Evolutionary conservation across 2,888 invertebrate species (phyloP).

Genomic region (Hymenopus coronatus): DNA sequence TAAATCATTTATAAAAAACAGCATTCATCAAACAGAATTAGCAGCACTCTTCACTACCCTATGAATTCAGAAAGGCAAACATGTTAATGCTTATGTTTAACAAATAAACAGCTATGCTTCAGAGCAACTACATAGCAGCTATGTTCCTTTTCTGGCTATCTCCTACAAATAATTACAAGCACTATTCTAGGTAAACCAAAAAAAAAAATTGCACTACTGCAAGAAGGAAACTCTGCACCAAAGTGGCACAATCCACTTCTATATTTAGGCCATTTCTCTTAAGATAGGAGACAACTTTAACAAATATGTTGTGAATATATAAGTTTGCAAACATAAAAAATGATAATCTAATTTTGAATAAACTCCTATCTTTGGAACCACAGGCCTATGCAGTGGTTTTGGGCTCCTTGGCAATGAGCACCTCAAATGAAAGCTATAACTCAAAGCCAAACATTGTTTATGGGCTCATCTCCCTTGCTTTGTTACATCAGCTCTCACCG

Average conservation of each 20-base stretch:
- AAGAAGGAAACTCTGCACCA: not conserved
- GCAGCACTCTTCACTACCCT: not conserved
- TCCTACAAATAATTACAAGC: not conserved
- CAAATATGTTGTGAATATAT: not conserved
- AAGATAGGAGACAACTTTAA: not conserved
- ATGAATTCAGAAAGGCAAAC: not conserved
- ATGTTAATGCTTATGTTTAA: not conserved
- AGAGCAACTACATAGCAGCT: not conserved
- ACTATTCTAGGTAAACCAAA: not conserved
- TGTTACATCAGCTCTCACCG: not conserved
- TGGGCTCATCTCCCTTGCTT: not conserved
- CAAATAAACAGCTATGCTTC: not conserved
- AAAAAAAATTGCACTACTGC: not conserved
- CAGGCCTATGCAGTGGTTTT: not conserved
- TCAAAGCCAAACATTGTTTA: conserved; percentile 11
- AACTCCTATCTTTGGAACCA: not conserved
- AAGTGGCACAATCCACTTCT: not conserved
- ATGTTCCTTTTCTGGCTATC: not conserved
- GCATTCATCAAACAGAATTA: not conserved
- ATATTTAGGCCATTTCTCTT: not conserved
- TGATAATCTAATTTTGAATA: not conserved
- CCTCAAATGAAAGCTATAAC: not conserved
- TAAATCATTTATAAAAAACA: not conserved
- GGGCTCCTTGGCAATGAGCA: not conserved
- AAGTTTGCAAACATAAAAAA: not conserved